phyloP scores from a whole-genome alignment of 2,888 invertebrate genomes.

The Hirudinaria manillensis region DNA sequence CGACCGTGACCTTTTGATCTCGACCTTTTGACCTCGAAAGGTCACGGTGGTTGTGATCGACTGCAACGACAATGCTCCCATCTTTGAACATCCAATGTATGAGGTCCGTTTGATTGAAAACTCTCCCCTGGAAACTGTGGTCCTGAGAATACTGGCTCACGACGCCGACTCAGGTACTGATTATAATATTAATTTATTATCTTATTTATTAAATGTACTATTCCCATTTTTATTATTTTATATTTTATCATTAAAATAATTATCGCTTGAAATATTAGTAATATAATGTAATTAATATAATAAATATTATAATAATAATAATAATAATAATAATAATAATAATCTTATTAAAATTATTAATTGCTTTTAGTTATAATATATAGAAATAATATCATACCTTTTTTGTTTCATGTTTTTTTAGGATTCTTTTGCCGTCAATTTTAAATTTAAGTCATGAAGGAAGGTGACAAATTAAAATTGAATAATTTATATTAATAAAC shows the following conservation, averaged over 20 bases:
- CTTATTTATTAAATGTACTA: not conserved
- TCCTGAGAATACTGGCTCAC: conserved; percentile 32
- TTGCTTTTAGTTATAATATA: not conserved
- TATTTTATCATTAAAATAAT: too few relatives aligned
- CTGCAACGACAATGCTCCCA: conserved; percentile 32
- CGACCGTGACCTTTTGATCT: too few relatives aligned
- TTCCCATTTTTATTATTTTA: not conserved
- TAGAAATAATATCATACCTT: too few relatives aligned
- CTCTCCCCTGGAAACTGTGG: conserved; percentile 27
- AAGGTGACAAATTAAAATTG: too few relatives aligned
- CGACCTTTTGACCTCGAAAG: not conserved
- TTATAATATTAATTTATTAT: not conserved
- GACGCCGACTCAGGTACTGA: conserved; percentile 31
- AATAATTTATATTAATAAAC: too few relatives aligned
- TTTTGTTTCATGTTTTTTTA: too few relatives aligned
- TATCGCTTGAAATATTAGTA: too few relatives aligned
- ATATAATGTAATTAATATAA: not conserved
- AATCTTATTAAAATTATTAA: not conserved
- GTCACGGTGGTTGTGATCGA: conserved; percentile 33
- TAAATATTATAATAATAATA: not conserved
- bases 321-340: not conserved
- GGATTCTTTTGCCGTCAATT: too few relatives aligned
- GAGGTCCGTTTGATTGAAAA: conserved; percentile 33
- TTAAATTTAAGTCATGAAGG: too few relatives aligned
- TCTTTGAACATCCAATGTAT: conserved; percentile 29